phyloP scores from a whole-genome alignment of 2,888 invertebrate species.

The Eupithecia inturbata region DNA sequence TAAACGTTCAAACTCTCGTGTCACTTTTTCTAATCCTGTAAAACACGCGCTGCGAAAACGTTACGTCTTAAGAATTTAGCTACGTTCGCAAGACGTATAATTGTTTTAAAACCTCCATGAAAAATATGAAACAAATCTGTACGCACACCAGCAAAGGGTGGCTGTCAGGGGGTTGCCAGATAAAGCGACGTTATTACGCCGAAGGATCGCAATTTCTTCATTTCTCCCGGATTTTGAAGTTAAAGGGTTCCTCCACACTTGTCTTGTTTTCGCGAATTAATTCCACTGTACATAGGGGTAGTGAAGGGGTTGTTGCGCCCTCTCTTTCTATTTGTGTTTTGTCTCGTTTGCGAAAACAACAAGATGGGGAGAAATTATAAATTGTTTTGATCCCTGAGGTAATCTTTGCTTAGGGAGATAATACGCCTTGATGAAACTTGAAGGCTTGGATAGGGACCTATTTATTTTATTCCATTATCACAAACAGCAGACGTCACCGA shows the following conservation, averaged over 20 bases:
- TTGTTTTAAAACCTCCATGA: background rate
- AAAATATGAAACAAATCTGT: constrained; percentile 12
- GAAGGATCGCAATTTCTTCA: constrained; percentile 71
- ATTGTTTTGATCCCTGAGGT: constrained; percentile 11
- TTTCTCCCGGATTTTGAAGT: constrained; percentile 60
- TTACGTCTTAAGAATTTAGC: too few species aligned
- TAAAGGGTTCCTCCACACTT: constrained; percentile 51
- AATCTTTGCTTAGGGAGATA: constrained; percentile 1
- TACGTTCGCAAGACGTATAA: too few species aligned
- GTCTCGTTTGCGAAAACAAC: constrained; percentile 17
- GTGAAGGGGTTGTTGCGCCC: constrained; percentile 16
- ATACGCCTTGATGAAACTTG: background rate
- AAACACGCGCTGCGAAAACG: too few species aligned
- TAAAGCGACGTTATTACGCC: constrained; percentile 63
- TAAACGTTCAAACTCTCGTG: too few species aligned
- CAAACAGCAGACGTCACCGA: too few species aligned
- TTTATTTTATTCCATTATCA: too few species aligned
- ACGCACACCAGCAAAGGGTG: constrained; percentile 39
- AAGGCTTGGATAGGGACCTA: background rate
- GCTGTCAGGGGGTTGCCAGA: constrained; percentile 57
- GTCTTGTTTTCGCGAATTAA: constrained; percentile 63
- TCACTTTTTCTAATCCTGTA: too few species aligned
- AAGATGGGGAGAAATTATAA: constrained; percentile 10
- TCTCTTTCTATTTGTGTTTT: constrained; percentile 37
- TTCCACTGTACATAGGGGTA: constrained; percentile 59